Evolutionary conservation across 1,140 invertebrate species (phyloP), one percentile per base, ranked within the genome.

Genomic region (Tetramorium alpestre): DNA sequence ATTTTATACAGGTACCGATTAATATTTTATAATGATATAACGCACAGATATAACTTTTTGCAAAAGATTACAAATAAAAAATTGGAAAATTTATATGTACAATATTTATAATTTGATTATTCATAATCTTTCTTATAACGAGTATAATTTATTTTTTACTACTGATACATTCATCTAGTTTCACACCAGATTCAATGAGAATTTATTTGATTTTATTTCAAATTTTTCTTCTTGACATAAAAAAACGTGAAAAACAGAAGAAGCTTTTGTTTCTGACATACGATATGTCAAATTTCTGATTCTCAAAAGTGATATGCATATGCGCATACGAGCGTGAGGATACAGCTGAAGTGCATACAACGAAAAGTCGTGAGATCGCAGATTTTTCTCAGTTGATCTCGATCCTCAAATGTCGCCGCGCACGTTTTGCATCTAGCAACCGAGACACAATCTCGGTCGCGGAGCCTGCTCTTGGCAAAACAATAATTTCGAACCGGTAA

Each of bases 401-500:
- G 33, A 62, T 65, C 54, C 18, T 28, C 70, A 41, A 75, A 62
- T 60, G 22, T 51, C 65, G 38, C 33, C 0, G 33, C 3, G 3
- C 84, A 33, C 47, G 54, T 88, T 89, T 88, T 88, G 70, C 76
- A 28, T 13, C 51, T 47, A 28, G 18, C 28, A 65, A 47, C 11
- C 54, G 51, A 62, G 56, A 54, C 33, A 70, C 82, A 91, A 91
- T 91, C 86, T 87, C 75, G 73, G n/a, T 73, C 38, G 51, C 64
- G 80, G 33, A 73, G 25, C 65, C 18, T 28, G 49, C 49, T 73
- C 44, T 47, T 47, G 65, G 87, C 88, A 89, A 89, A 91, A 91
- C 88, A 88, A 90, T 90, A 88, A 84, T 87, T 91, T 87, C 87
- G 47, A 88, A 88, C 85, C 62, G 56, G 86, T 85, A 90, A 89